Evolutionary conservation across 1,140 invertebrate genomes (phyloP), one percentile per base, ranked within the genome.

Genomic region (Megalopta genalis): DNA sequence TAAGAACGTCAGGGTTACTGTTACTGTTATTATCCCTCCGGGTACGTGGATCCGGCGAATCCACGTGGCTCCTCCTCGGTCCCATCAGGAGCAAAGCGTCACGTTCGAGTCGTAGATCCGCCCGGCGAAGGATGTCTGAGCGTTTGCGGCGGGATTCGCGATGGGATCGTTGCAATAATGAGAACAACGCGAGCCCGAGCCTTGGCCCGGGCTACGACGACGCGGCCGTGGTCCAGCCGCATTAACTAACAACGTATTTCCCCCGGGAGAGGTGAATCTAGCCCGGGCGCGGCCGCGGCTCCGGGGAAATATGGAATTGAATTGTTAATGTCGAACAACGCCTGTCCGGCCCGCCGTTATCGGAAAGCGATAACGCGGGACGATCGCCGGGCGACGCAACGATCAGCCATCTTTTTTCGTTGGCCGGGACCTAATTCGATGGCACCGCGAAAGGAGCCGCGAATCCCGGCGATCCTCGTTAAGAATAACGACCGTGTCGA

Each of bases 251-350:
- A 57, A 57, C n/a, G 54, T 57, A 57, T 57, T 57, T 57, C 54
- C 54, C 54, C 21, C 21, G 54, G 54, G 54, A n/a, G 21, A n/a
- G 4, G 54, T 57, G 54, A 57, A 57, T 57, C 54, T 21, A n/a
- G 54, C 7, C 1, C 21, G 18, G 54, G 21, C 54, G 21, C 54
- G 6, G 21, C 7, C 21, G 6, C 54, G 1, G 54, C 54, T 57
- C 54, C 21, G 3, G 54, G 54, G 54, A 57, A 57, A 57, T 57
- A 57, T 57, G 54, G 21, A 57, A 57, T n/a, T n/a, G 54, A 57
- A 57, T 57, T 57, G 54, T 57, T 57, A 57, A 57, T 57, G 54
- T 57, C 54, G 54, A n/a, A n/a, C 54, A 57, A 57, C 54, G 54
- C 54, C 54, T 57, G 54, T 7, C 5, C 32, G 32, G 54, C 21